A percentile compares a stretch with the other conserved stretches of the same genome.
Evolutionary conservation across 2,113 vertebrate genomes (phyloP).

Genomic region (Sterrhoptilus dennistouni): DNA sequence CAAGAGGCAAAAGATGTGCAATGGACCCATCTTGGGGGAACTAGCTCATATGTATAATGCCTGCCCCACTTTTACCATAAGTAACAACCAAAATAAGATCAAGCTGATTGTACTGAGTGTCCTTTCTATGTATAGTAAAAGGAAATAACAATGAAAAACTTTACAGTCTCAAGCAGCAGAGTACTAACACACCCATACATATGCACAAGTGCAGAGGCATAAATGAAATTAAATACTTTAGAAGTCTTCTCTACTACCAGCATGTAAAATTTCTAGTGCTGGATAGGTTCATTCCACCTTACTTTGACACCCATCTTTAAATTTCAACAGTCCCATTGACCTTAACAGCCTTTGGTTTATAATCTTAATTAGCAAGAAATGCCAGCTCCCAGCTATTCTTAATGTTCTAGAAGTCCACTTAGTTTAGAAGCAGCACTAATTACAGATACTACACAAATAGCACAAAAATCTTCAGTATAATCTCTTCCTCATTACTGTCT

Average conservation of each 20-base stretch:
- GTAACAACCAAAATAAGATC: neutral
- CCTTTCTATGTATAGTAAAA: neutral
- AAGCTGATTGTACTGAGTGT: neutral
- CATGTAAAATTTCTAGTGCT: neutral
- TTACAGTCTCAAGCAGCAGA: constrained; percentile 16
- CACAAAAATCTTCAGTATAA: constrained; percentile 13
- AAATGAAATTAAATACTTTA: constrained; percentile 17
- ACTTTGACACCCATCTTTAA: neutral
- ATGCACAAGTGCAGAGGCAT: neutral
- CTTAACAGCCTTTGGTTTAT: constrained; percentile 11
- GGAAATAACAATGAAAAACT: neutral
- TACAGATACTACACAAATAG: constrained; percentile 35
- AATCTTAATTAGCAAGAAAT: constrained; percentile 34
- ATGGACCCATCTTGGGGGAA: neutral
- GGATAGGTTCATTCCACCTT: neutral
- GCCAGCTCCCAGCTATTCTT: constrained; percentile 28
- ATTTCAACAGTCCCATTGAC: constrained; percentile 25
- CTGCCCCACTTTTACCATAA: neutral
- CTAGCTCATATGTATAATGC: neutral
- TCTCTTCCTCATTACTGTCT: constrained; percentile 44
- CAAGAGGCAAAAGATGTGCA: neutral
- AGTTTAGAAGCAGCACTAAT: constrained; percentile 37
- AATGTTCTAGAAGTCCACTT: neutral
- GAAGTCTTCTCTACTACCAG: neutral
- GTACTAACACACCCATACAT: neutral